Percentiles rank a stretch among this genome's conserved stretches.
Conservation (phyloP, 2,888 invertebrate genomes). For the Anodontia alba region DNA sequence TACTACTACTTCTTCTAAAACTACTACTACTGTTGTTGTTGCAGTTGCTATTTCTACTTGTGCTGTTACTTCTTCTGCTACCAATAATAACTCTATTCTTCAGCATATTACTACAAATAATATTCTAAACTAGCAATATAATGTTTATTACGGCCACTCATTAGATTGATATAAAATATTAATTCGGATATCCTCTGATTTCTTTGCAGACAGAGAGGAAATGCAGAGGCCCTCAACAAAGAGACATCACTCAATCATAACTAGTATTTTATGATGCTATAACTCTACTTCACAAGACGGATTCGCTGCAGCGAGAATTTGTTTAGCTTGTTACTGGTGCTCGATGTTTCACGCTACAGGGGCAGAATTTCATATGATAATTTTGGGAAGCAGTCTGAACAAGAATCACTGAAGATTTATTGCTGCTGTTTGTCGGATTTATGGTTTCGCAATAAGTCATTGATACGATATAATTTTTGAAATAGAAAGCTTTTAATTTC, state of each 20-base stretch:
- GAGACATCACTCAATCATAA: conserved; percentile 19
- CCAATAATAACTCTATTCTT: no score
- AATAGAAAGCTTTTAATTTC: neutral
- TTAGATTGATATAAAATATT: neutral
- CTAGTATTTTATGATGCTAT: conserved; percentile 8
- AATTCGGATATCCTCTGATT: neutral
- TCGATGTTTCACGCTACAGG: neutral
- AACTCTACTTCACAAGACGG: neutral
- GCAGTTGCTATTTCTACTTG: no score
- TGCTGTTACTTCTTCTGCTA: no score
- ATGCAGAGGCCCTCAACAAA: conserved; percentile 4
- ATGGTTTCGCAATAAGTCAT: neutral
- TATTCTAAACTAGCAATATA: no score
- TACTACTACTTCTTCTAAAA: no score
- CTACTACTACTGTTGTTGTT: no score
- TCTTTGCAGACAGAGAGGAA: neutral
- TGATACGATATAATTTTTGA: conserved; percentile 7
- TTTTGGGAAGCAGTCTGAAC: conserved; percentile 9
- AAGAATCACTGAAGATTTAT: conserved; percentile 2
- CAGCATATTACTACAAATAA: no score
- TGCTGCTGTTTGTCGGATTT: neutral
- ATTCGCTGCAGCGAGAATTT: neutral
- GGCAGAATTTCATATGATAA: neutral
- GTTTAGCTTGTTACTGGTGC: neutral
- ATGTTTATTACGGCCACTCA: no score